phyloP scores from a whole-genome alignment of 1,140 invertebrate species.

The Drosophila neocordata region DNA sequence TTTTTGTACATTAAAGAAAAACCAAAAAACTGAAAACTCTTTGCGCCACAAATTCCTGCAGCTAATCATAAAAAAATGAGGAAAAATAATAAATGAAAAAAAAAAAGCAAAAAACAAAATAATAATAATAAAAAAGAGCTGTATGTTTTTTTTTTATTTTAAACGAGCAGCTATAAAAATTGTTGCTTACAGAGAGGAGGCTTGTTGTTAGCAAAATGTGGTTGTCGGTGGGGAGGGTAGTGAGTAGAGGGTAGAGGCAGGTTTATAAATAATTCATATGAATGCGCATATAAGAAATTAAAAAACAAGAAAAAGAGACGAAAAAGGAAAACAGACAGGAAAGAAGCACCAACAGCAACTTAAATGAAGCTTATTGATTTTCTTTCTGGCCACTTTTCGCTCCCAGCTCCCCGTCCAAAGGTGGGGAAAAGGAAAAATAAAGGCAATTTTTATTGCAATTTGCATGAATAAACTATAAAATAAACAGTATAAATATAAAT shows the following conservation, averaged over 20 bases:
- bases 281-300: slow-evolving; percentile 70
- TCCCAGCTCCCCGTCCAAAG: slow-evolving; percentile 9
- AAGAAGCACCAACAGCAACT: slow-evolving; percentile 35
- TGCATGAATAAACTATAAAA: slow-evolving; percentile 81
- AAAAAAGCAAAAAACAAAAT: slow-evolving; percentile 30
- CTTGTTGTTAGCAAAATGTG: not conserved
- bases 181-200: slow-evolving; percentile 57
- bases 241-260: slow-evolving; percentile 41
- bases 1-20: slow-evolving; percentile 61
- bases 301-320: slow-evolving; percentile 36
- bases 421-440: slow-evolving; percentile 70
- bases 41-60: slow-evolving; percentile 61
- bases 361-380: slow-evolving; percentile 74
- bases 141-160: slow-evolving; percentile 18
- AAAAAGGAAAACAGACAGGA: slow-evolving; percentile 19
- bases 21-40: slow-evolving; percentile 49
- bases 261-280: slow-evolving; percentile 78
- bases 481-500: slow-evolving; percentile 80
- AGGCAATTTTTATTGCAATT: slow-evolving; percentile 80
- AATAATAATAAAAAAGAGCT: slow-evolving; percentile 57
- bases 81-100: slow-evolving; percentile 4
- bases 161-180: slow-evolving; percentile 59
- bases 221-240: too few relatives aligned
- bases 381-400: slow-evolving; percentile 17
- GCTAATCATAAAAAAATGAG: slow-evolving; percentile 62